Base-by-base conservation (phyloP, 2,113 vertebrate genomes). In the Speoplatyrhinus poulsoni region DNA sequence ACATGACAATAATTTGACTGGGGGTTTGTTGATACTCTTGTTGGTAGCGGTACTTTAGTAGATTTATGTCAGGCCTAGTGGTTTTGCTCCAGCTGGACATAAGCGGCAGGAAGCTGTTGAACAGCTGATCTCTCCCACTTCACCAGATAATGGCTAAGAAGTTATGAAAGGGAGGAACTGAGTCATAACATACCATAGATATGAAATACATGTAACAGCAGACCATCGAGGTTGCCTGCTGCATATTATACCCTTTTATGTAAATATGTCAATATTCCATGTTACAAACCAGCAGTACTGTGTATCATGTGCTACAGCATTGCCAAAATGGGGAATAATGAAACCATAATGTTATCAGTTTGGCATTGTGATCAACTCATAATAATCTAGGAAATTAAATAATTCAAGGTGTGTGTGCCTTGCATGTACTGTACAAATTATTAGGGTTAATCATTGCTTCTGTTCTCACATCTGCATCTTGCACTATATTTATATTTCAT, bases 231-330 rank as follows among this genome's bases (percentile, higher is more conserved):
- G 52, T 60, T 47, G 61, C 6, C 36, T 41, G 7, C 50, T 41
- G 41, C n/a, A 76, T 70, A 67, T 79, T 81, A 17, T 47, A 79
- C n/a, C 57, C 82, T 79, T 84, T 82, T 67, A 64, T 69, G 55
- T 80, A 84, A 88, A 87, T 81, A 81, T 87, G 83, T 81, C 82
- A 86, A 81, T 61, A 56, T 72, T 83, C 81, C 77, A 71, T 73
- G 82, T 76, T 85, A 87, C 80, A 83, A 89, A 86, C 80, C 88
- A 91, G 73, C 91, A 86, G 76, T 87, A 81, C 83, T 89, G 87
- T 84, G 84, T 73, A 80, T 75, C 58, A 66, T 86, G 81, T 82
- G 81, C 60, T 69, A 60, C 76, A 68, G 53, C 66, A 69, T 82
- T 82, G 86, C 88, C 87, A 91, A 87, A 67, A 84, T 78, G 72